Base-by-base conservation (phyloP, 1,140 invertebrate species). In the Gonatopus flavifemur region DNA sequence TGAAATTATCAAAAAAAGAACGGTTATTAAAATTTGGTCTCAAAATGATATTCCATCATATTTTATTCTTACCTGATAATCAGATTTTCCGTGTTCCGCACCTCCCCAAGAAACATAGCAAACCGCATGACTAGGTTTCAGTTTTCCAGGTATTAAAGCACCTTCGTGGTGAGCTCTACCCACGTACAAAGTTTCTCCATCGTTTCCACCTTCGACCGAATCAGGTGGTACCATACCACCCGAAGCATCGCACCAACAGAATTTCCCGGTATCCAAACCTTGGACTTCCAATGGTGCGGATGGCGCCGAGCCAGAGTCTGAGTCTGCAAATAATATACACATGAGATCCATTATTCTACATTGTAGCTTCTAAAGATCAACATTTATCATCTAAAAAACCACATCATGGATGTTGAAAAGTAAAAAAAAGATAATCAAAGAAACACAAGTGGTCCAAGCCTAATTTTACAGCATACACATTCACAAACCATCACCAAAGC, bases 51-150 rank as follows among this genome's bases (percentile, higher is more conserved):
- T n/a, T n/a, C n/a, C n/a, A n/a, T n/a, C n/a, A n/a, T n/a, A n/a
- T n/a, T n/a, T n/a, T n/a, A n/a, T n/a, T n/a, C 52, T 53, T 57
- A 89, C 87, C 78, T 93, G 85, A 64, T 92, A 94, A 39, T 88
- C 80, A 13, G 69, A 55, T 58, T 88, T 87, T 28, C 82, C 83
- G 59, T 91, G 87, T 67, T 93, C 90, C 12, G 70, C 72, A 22
- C 90, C 89, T 8, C 89, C 89, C 86, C 88, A 93, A 12, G 89
- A 72, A 1, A 93, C 69, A 64, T 91, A 94, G 57, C 83, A 84
- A 6, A 85, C 84, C 8, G 84, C 83, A 61, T 92, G 88, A 2
- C 84, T 84, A 0, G 83, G 79, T 31, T 86, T 80, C 6, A 89
- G 72, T 74, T 94, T 94, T 25, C 91, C 91, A 50, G 90, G 90